Evolutionary conservation across 2,888 invertebrate genomes (phyloP).

Genomic region (Liposcelis brunnea): DNA sequence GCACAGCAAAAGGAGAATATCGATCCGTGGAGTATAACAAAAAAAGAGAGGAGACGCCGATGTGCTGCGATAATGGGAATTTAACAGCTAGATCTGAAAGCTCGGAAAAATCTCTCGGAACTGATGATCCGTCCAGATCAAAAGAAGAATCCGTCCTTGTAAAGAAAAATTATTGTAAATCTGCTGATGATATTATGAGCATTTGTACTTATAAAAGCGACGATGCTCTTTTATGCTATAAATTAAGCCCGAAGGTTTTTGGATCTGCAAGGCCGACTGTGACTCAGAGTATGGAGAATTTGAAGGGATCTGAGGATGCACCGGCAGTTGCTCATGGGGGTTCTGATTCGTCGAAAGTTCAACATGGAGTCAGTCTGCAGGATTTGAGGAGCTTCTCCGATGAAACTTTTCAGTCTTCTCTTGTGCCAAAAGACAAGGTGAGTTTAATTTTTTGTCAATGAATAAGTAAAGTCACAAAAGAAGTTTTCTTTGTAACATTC

Average conservation of each 20-base stretch:
- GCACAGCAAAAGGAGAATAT: too few relatives aligned
- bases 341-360: too few relatives aligned
- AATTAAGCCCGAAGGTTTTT: conserved; percentile 49
- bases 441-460: background rate
- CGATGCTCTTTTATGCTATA: conserved; percentile 30
- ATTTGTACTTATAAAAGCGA: conserved; percentile 39
- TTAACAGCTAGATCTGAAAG: too few relatives aligned
- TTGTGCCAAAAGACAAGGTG: too few relatives aligned
- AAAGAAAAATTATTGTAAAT: conserved; percentile 15
- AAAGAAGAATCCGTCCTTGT: too few relatives aligned
- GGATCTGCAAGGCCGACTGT: conserved; percentile 24
- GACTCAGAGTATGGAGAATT: conserved; percentile 27
- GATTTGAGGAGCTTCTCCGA: conserved; percentile 33
- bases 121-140: too few relatives aligned
- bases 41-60: too few relatives aligned
- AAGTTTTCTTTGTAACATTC: too few relatives aligned
- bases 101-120: too few relatives aligned
- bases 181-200: conserved; percentile 35
- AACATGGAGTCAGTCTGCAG: conserved; percentile 47
- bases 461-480: too few relatives aligned
- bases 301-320: conserved; percentile 22
- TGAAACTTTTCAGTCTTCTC: background rate
- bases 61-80: too few relatives aligned
- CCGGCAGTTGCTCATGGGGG: conserved; percentile 19
- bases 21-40: too few relatives aligned